Conservation (phyloP, 2,113 vertebrate species). For the Brachirus orientalis region DNA sequence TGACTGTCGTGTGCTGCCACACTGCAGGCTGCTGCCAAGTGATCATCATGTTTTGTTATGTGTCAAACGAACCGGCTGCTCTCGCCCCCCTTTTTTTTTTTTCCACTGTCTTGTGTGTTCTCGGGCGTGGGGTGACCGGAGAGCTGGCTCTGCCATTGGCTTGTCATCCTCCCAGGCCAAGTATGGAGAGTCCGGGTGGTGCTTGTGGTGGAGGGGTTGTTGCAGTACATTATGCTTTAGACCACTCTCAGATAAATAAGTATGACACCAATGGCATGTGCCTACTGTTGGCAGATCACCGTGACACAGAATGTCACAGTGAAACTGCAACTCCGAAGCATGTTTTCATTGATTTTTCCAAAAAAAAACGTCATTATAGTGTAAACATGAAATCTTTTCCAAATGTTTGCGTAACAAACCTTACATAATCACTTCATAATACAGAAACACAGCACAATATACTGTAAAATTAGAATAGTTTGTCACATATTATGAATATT, state of each 20-base stretch:
- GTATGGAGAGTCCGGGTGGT: conserved; percentile 75
- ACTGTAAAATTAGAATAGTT: neutral
- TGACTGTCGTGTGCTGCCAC: conserved; percentile 1
- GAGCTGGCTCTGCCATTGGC: conserved; percentile 82
- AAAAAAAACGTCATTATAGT: no score
- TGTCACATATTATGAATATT: neutral
- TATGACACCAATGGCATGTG: conserved; percentile 70
- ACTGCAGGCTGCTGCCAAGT: conserved; percentile 17
- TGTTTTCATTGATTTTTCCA: neutral
- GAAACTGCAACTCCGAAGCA: neutral
- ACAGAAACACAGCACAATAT: neutral
- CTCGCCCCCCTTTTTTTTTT: conserved; percentile 25
- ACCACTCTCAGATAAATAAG: conserved; percentile 74
- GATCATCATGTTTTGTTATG: conserved; percentile 45
- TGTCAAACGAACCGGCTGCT: conserved; percentile 60
- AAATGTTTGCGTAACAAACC: no score
- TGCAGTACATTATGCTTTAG: conserved; percentile 86
- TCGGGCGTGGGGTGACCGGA: conserved; percentile 82
- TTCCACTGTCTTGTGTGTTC: conserved; percentile 37
- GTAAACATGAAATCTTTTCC: no score
- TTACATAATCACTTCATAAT: no score
- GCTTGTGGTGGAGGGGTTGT: conserved; percentile 34
- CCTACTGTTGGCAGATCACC: no score
- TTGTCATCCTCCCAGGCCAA: conserved; percentile 74
- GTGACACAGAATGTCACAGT: no score